Evolutionary conservation across 35 echinoderm and acorn worm species (phyloP).

Genomic region (Strongylocentrotus purpuratus): DNA sequence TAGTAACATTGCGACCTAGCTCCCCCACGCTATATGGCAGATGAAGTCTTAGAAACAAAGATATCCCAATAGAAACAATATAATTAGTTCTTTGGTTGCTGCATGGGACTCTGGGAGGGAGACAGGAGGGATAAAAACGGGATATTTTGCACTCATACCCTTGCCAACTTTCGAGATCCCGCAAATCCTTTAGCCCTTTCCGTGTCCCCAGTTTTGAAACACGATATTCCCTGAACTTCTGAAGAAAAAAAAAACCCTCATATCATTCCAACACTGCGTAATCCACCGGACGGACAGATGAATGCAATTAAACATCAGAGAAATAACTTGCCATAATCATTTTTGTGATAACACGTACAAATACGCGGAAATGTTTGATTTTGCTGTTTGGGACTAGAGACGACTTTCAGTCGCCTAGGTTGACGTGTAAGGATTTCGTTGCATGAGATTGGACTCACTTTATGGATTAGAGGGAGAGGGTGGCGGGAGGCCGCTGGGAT

Average conservation of each 20-base stretch:
- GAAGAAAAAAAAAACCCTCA: not conserved
- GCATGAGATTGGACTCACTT: not conserved
- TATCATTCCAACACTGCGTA: not conserved
- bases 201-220: constrained; percentile 35
- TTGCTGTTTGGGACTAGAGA: not conserved
- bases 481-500: not conserved
- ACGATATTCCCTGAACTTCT: not conserved
- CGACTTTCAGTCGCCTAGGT: not conserved
- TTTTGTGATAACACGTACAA: not conserved
- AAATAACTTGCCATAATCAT: not conserved
- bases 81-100: not conserved
- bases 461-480: not conserved
- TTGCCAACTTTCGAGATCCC: not conserved
- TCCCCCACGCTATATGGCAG: not conserved
- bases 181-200: constrained; percentile 8
- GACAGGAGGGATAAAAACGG: not conserved
- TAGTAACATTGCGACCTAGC: too few relatives aligned
- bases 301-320: not conserved
- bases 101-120: not conserved
- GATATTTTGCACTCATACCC: not conserved
- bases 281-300: not conserved
- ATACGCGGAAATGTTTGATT: constrained; percentile 17
- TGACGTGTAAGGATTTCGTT: not conserved
- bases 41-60: not conserved
- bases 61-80: not conserved